Evolutionary conservation across 2,113 vertebrate genomes (phyloP).

Genomic region (Actenoides lindsayi): DNA sequence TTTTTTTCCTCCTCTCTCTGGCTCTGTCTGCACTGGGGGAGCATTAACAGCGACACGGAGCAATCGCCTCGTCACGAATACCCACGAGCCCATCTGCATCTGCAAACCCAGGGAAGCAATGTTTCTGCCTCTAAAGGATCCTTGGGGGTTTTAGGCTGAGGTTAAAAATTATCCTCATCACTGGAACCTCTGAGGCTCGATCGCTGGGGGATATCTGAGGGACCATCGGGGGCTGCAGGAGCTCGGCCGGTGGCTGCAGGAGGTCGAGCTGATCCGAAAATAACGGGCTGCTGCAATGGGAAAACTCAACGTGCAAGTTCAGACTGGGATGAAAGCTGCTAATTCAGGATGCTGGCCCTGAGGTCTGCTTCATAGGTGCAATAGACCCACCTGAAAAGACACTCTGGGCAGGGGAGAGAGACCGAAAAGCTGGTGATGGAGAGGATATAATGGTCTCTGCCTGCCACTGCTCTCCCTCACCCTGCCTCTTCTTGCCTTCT

Average conservation of each 20-base stretch:
- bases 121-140: background rate
- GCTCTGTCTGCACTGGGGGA: background rate
- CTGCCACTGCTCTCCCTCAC: background rate
- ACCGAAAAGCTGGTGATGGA: background rate
- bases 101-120: background rate
- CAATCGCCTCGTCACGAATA: background rate
- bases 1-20: background rate
- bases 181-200: background rate
- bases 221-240: background rate
- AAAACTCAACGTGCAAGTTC: rapidly evolving
- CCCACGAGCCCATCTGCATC: rapidly evolving
- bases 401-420: background rate
- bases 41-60: background rate
- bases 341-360: background rate
- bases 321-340: background rate
- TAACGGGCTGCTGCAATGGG: rapidly evolving
- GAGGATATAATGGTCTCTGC: background rate
- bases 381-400: background rate
- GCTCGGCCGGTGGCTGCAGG: background rate
- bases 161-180: background rate
- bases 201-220: background rate
- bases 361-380: background rate
- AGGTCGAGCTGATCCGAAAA: rapidly evolving
- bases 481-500: background rate
- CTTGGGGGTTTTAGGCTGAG: background rate